Evolutionary conservation across 2,888 invertebrate species (phyloP), one percentile per base, ranked within the genome.

Genomic region (Reticulitermes lucifugus): DNA sequence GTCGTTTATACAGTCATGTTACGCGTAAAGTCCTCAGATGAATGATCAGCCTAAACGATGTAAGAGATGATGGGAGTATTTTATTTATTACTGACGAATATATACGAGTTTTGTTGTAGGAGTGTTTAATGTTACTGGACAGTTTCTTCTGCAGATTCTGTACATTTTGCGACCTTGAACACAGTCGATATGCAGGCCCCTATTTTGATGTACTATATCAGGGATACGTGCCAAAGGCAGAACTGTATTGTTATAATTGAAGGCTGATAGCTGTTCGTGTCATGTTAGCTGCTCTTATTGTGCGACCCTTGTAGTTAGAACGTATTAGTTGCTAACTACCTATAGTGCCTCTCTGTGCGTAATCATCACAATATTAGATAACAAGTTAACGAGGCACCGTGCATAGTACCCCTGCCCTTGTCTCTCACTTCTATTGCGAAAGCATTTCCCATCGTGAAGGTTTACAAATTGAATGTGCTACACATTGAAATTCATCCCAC

Each of bases 251-350:
- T 60, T 60, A n/a, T n/a, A 12, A 18, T 60, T n/a, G 60, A 6
- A n/a, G 6, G 60, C 60, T 60, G 21, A 60, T 60, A 2, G 60
- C 60, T 60, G 60, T 60, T 60, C 60, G 60, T 60, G 60, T 60
- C 60, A 60, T 60, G 60, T 21, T 21, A 60, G 60, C 60, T 65
- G 65, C 12, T 65, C 65, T n/a, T 25, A 65, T 65, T n/a, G n/a
- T 25, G 65, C 25, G 65, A 25, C 65, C 25, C 4, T 65, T 25
- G 65, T 65, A n/a, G 9, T 25, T 25, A 25, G 65, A 65, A 25
- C 65, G 25, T 65, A 65, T 65, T 65, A n/a, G 65, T 65, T 65
- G n/a, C 65, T 65, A 65, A 65, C 65, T 65, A 65, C 65, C 65
- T 65, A 60, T 18, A 22, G 22, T n/a, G 60, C 60, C 60, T 60